Base-by-base conservation (phyloP, 2,797 vertebrate species). In the Melanotaenia trifasciata region DNA sequence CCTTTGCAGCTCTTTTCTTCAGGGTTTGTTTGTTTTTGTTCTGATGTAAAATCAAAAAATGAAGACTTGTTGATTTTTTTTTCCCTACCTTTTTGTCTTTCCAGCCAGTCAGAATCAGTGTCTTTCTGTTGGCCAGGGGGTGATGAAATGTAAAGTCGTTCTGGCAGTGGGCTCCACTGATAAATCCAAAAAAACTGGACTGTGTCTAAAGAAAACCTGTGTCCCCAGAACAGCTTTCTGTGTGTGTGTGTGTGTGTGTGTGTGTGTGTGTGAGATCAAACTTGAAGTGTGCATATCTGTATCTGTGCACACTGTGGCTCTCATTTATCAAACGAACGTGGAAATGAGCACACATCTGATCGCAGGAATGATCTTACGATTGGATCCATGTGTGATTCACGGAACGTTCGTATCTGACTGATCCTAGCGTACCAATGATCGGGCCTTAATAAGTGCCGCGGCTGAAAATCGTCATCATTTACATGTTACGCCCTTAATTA, bases 51-150 rank as follows among this genome's bases (percentile, higher is more conserved):
- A 33, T 33, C 32, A 6, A 33, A 33, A 33, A 94, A 93, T 89
- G 86, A 91, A 65, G 67, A 89, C 87, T 89, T 92, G 89, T 93
- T 93, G 89, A 93, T 93, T 86, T 93, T 89, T 89, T 91, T 5
- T 30, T 30, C 28, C 78, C 84, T 74, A 68, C 81, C 85, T 87
- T 89, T 85, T 86, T 87, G 78, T 92, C 72, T 60, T 74, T 33
- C 71, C 76, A 56, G 76, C 80, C 54, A 62, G 71, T 62, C 79
- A 72, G 89, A 93, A 89, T 84, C 65, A 84, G 89, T 80, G 84
- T 80, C 66, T 90, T 92, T 93, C 53, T 33, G 40, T 7, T 58
- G 70, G 62, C 73, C 71, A 70, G 87, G 78, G 76, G 86, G 87
- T 85, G 89, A 83, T 73, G 85, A 92, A 86, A 89, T 91, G 81